A percentile compares a stretch with the other conserved stretches of the same genome.
These are phyloP conservation scores for Ectropis crepuscularia DNA, from an alignment of 2,888 invertebrate genomes.

Conservation along the genomic window DNA sequence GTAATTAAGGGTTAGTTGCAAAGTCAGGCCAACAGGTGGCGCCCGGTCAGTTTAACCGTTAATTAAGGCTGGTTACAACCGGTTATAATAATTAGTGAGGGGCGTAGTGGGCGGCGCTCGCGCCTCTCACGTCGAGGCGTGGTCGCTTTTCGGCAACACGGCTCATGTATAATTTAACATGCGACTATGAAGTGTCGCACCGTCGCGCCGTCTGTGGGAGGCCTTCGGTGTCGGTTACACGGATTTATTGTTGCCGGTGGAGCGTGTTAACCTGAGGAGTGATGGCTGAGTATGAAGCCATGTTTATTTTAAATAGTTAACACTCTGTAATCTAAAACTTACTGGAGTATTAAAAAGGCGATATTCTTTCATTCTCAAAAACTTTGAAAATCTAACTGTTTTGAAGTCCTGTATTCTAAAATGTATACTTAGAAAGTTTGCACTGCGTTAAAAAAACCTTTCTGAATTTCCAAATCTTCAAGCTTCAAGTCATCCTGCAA, in stretches of 20 bases:
- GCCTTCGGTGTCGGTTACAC: constrained; percentile 47
- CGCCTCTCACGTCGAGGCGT: constrained; percentile 57
- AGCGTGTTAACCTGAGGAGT: constrained; percentile 18
- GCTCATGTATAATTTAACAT: constrained; percentile 64
- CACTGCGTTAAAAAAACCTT: too few relatives aligned
- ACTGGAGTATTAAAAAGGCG: too few relatives aligned
- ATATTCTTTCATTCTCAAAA: too few relatives aligned
- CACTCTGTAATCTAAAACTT: too few relatives aligned
- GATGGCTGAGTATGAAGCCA: constrained; percentile 19
- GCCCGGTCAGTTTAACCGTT: constrained; percentile 62
- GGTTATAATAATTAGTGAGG: constrained; percentile 82
- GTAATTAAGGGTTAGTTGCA: constrained; percentile 56
- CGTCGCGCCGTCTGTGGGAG: constrained; percentile 50
- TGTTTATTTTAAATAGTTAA: too few relatives aligned
- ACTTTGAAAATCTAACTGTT: too few relatives aligned
- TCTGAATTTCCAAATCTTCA: too few relatives aligned
- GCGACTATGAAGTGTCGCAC: constrained; percentile 48
- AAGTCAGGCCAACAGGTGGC: constrained; percentile 72
- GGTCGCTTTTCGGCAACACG: constrained; percentile 63
- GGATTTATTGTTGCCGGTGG: constrained; percentile 38
- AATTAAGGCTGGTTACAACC: constrained; percentile 77
- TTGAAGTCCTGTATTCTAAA: too few relatives aligned
- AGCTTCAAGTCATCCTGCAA: too few relatives aligned
- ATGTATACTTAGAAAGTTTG: too few relatives aligned
- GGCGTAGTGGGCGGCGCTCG: constrained; percentile 74